phyloP scores from a whole-genome alignment of 1,140 invertebrate species.

The Ostrea edulis region DNA sequence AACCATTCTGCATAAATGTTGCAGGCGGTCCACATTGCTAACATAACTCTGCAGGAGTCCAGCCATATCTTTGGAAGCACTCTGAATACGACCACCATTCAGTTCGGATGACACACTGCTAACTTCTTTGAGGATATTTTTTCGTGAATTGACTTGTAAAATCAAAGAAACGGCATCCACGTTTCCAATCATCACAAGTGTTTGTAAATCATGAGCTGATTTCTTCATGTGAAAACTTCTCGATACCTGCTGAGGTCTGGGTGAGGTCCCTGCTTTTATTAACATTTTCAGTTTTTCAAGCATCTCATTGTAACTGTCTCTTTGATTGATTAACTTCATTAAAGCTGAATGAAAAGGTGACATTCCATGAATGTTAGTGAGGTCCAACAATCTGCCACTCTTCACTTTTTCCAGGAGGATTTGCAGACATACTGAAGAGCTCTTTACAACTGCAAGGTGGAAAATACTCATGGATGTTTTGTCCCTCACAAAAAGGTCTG shows the following conservation, averaged over 20 bases:
- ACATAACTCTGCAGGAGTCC: not conserved
- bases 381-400: not conserved
- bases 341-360: slow-evolving; percentile 4
- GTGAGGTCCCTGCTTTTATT: not conserved
- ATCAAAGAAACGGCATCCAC: slow-evolving; percentile 9
- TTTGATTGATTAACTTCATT: not conserved
- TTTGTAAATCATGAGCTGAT: not conserved
- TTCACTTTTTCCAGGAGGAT: not conserved
- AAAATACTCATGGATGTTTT: not conserved
- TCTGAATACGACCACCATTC: not conserved
- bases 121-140: not conserved
- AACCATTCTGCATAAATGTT: slow-evolving; percentile 25
- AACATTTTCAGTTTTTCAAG: slow-evolving; percentile 22
- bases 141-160: not conserved
- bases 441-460: not conserved
- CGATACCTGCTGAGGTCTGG: not conserved
- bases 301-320: not conserved
- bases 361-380: slow-evolving; percentile 3
- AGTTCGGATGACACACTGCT: not conserved
- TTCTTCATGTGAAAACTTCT: slow-evolving; percentile 11
- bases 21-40: not conserved
- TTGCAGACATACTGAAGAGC: not conserved
- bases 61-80: slow-evolving; percentile 5
- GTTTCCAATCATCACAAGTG: not conserved
- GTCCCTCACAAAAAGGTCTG: not conserved